Conservation (phyloP, 2,888 invertebrate genomes). For the Dascillus cervinus region DNA sequence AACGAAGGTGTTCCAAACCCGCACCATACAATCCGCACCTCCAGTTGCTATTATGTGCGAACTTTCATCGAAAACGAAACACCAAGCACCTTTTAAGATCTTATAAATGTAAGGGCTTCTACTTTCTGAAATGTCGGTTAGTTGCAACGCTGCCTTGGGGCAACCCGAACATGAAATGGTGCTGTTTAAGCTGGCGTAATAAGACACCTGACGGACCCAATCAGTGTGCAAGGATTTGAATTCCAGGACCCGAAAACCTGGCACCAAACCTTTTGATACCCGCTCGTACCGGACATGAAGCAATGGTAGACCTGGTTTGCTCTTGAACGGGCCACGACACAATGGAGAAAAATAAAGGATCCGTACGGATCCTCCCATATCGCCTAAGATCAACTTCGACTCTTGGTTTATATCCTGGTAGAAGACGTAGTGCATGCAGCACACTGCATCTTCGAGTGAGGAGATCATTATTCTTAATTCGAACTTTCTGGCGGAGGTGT, state of each 20-base stretch:
- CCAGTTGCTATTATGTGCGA: constrained; percentile 59
- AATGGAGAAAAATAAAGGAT: constrained; percentile 55
- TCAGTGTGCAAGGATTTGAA: constrained; percentile 54
- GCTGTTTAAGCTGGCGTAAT: constrained; percentile 56
- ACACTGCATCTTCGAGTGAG: constrained; percentile 53
- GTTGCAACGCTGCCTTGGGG: constrained; percentile 46
- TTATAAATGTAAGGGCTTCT: constrained; percentile 52
- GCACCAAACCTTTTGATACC: constrained; percentile 28
- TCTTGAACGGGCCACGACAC: constrained; percentile 63
- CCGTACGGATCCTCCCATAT: constrained; percentile 63
- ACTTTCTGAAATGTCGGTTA: constrained; percentile 53
- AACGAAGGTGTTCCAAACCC: constrained; percentile 78
- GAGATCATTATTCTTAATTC: constrained; percentile 62
- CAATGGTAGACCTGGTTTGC: constrained; percentile 54
- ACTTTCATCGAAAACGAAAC: constrained; percentile 54
- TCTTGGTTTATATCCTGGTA: constrained; percentile 47
- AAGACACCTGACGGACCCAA: constrained; percentile 64
- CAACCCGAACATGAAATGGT: constrained; percentile 53
- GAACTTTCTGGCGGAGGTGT: constrained; percentile 66
- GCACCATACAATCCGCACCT: constrained; percentile 61
- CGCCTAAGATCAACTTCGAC: constrained; percentile 63
- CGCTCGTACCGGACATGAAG: constrained; percentile 48
- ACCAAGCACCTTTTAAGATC: constrained; percentile 54
- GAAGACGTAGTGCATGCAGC: constrained; percentile 56
- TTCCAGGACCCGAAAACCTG: constrained; percentile 40